Percentiles rank a stretch among this genome's conserved stretches.
phyloP scores from a whole-genome alignment of 2,113 vertebrate species.

The Bubo scandiacus region DNA sequence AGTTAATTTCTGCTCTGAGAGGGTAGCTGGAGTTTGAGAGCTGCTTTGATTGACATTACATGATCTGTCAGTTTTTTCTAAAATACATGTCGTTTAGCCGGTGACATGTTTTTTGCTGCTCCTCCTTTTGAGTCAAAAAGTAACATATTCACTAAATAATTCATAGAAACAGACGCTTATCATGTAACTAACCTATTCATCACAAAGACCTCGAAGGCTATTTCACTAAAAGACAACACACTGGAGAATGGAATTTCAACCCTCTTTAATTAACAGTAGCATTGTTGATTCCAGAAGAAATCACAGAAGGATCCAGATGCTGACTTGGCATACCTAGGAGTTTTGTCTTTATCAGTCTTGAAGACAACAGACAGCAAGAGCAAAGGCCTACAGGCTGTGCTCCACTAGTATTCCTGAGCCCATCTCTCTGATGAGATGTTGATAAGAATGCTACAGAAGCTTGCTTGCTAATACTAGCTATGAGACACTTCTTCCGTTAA shows the following conservation, averaged over 20 bases:
- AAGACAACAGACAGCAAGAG: not conserved
- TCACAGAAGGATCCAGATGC: slow-evolving; percentile 21
- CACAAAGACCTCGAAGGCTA: slow-evolving; percentile 56
- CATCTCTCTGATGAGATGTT: not conserved
- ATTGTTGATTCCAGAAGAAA: not conserved
- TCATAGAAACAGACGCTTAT: slow-evolving; percentile 46
- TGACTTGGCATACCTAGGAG: not conserved
- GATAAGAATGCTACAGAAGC: not conserved
- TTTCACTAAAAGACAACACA: slow-evolving; percentile 48
- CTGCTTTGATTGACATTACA: not conserved
- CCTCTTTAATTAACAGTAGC: slow-evolving; percentile 43
- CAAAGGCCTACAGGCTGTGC: not conserved
- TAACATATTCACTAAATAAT: slow-evolving; percentile 54
- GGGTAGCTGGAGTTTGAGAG: not conserved
- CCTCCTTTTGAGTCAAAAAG: not conserved
- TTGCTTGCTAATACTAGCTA: not conserved
- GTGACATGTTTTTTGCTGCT: not conserved
- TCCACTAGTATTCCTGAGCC: not conserved
- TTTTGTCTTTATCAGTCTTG: slow-evolving; percentile 5
- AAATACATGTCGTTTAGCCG: not conserved
- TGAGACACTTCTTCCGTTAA: not conserved
- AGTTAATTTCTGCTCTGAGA: not conserved
- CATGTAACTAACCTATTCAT: slow-evolving; percentile 56
- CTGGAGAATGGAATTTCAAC: slow-evolving; percentile 39
- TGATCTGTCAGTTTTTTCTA: not conserved